Evolutionary conservation across 2,113 vertebrate genomes (phyloP), one percentile per base, ranked within the genome.

Genomic region (Bubo blakistoni): DNA sequence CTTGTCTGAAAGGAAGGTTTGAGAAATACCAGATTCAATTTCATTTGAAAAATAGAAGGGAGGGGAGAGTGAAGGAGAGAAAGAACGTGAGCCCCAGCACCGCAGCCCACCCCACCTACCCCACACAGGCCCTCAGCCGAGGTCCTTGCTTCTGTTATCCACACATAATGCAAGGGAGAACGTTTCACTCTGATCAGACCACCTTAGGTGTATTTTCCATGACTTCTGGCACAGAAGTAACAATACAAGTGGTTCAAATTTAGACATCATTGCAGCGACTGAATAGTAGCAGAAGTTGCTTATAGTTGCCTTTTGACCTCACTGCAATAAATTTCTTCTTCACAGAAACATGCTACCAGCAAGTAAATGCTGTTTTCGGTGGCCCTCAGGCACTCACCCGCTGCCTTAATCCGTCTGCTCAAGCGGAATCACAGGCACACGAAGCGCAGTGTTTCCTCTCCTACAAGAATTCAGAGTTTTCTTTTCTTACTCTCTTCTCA

Each of bases 91-190:
- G 17, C 10, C 21, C 38, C 61, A 72, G 0, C 49, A 19, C 10
- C 52, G 15, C 44, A 86, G 42, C 18, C 70, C 24, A 46, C 16
- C 16, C 40, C 54, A 24, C 3, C 49, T 3, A 8, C 42, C 26
- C 69, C 62, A 9, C 2, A 1, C 51, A 46, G 27, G 8, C 57
- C 47, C 52, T 13, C 38, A 34, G 47, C 32, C 10, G 4, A 1
- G 51, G 20, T 2, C 7, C 47, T 51, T 1, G 2, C 16, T 8
- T 19, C 74, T 71, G 36, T 47, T 44, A 30, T 2, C 52, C 40
- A 32, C 2, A 44, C 38, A 26, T 2, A 38, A 47, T 0, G 8
- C 73, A n/a, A 13, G 0, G 2, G 29, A 34, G 26, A 49, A 29
- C 1, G 2, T 25, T 46, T 18, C 46, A 44, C 51, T 62, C 65